Evolutionary conservation across 2,888 invertebrate genomes (phyloP).

Genomic region (Polymixis lichenea): DNA sequence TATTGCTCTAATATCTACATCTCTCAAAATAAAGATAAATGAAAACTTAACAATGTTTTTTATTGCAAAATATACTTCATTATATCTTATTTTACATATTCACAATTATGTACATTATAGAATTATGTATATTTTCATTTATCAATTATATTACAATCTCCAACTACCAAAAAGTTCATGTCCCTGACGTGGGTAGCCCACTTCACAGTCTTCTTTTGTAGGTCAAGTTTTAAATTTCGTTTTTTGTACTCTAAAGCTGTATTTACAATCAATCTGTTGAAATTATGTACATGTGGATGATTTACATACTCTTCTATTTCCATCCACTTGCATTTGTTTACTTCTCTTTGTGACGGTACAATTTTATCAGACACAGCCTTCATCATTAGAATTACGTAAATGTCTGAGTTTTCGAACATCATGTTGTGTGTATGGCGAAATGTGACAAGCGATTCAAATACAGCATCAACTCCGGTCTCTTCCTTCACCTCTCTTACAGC

Average conservation of each 20-base stretch:
- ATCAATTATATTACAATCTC: slow-evolving; percentile 68
- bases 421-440: slow-evolving; percentile 95
- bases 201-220: slow-evolving; percentile 87
- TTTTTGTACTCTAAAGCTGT: slow-evolving; percentile 92
- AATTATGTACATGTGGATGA: slow-evolving; percentile 93
- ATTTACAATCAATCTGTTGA: slow-evolving; percentile 92
- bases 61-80: slow-evolving; percentile 20
- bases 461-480: slow-evolving; percentile 95
- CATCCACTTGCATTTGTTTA: slow-evolving; percentile 95
- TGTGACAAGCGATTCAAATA: slow-evolving; percentile 94
- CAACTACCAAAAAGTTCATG: slow-evolving; percentile 80
- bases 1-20: slow-evolving; percentile 12
- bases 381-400: slow-evolving; percentile 95
- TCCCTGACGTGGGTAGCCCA: slow-evolving; percentile 80
- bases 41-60: slow-evolving; percentile 24
- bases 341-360: slow-evolving; percentile 93
- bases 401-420: slow-evolving; percentile 95
- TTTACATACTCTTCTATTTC: slow-evolving; percentile 92
- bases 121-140: slow-evolving; percentile 13
- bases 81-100: slow-evolving; percentile 25
- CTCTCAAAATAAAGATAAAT: slow-evolving; percentile 43
- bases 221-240: slow-evolving; percentile 91
- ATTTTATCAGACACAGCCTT: slow-evolving; percentile 92
- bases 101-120: slow-evolving; percentile 39
- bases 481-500: slow-evolving; percentile 96